These are phyloP conservation scores for Grantiella picta DNA, from an alignment of 2,113 vertebrate genomes.

Conservation along the genomic window DNA sequence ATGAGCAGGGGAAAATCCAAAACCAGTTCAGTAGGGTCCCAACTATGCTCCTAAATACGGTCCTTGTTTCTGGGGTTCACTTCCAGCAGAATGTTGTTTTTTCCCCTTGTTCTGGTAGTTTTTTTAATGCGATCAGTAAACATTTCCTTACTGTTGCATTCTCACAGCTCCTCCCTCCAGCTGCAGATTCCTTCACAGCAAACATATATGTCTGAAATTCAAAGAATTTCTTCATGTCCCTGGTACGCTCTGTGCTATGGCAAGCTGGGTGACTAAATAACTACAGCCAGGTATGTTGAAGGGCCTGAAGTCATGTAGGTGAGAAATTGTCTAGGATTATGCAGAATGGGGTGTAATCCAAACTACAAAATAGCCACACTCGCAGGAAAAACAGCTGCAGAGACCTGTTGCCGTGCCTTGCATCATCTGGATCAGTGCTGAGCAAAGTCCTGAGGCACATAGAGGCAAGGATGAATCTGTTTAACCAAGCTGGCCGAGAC, in stretches of 20 bases:
- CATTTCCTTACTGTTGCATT: background rate
- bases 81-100: background rate
- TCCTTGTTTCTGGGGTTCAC: background rate
- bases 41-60: background rate
- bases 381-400: background rate
- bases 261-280: background rate
- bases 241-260: background rate
- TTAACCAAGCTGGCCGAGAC: background rate
- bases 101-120: background rate
- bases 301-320: background rate
- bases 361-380: background rate
- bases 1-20: background rate
- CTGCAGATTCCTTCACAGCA: background rate
- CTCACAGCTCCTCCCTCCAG: background rate
- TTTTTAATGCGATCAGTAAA: background rate
- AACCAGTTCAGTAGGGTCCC: background rate
- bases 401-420: background rate
- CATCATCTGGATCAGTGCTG: background rate
- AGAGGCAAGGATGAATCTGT: background rate
- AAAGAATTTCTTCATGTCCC: background rate
- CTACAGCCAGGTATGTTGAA: background rate
- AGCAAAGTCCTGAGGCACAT: background rate
- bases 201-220: conserved; percentile 42
- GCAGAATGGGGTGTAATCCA: background rate
- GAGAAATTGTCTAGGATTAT: conserved; percentile 3